A percentile compares a stretch with the other conserved stretches of the same genome.
Evolutionary conservation across 2,113 vertebrate species (phyloP).

Genomic region (Lophius piscatorius): DNA sequence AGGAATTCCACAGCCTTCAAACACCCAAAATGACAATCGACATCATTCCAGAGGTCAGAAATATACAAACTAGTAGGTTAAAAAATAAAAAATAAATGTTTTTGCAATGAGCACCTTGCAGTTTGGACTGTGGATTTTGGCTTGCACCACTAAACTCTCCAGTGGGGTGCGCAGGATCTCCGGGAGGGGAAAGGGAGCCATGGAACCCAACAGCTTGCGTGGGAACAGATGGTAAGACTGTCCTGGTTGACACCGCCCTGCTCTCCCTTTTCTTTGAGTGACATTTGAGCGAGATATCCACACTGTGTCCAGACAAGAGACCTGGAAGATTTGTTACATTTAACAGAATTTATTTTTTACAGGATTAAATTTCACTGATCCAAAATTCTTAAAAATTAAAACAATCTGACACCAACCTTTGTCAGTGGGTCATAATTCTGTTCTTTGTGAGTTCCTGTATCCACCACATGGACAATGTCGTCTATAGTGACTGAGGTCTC

Average conservation of each 20-base stretch:
- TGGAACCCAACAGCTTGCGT: slow-evolving; percentile 84
- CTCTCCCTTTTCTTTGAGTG: slow-evolving; percentile 91
- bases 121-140: slow-evolving; percentile 94
- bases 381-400: background rate
- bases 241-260: slow-evolving; percentile 94
- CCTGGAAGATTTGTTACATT: slow-evolving; percentile 70
- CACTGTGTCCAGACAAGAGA: slow-evolving; percentile 93
- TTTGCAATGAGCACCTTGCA: slow-evolving; percentile 83
- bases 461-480: slow-evolving; percentile 95
- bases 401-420: slow-evolving; percentile 78
- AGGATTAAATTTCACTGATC: too few relatives aligned
- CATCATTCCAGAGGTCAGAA: background rate
- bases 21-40: background rate
- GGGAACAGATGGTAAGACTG: slow-evolving; percentile 94
- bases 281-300: slow-evolving; percentile 95
- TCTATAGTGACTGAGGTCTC: slow-evolving; percentile 97
- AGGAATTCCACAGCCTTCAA: slow-evolving; percentile 92
- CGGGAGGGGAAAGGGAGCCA: slow-evolving; percentile 88
- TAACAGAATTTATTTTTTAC: background rate
- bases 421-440: slow-evolving; percentile 92
- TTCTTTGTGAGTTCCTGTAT: slow-evolving; percentile 92
- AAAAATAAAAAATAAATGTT: background rate
- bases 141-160: slow-evolving; percentile 94
- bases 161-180: slow-evolving; percentile 95
- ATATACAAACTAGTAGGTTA: background rate